Evolutionary conservation across 2,888 invertebrate species (phyloP), one percentile per base, ranked within the genome.

Genomic region (Ichneumoninae sp.): DNA sequence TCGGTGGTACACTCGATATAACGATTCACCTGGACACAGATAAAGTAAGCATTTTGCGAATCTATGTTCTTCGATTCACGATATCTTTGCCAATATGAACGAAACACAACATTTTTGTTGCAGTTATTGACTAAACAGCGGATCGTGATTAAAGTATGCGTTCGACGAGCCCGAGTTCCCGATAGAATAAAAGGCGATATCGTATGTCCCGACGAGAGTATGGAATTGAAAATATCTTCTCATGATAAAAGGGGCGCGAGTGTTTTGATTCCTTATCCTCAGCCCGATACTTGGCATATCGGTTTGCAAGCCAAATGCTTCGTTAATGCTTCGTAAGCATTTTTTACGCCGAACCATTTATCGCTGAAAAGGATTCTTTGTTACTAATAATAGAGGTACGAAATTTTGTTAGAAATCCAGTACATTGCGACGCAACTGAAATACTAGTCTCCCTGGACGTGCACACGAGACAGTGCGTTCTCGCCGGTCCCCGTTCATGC

Each of bases 1-100:
- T 94, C 82, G 94, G 94, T 30, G 94, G 94, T 52, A 94, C 94
- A 4, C 91, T 95, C 1, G 93, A 93, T 71, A 93, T 94, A 80
- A 90, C 90, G 52, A 88, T 93, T 70, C 92, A 92, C 86, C 89
- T 94, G 60, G 93, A 94, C 87, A 87, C 92, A 62, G 90, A 93
- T 81, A 86, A 94, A 88, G 94, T 94, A 91, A 86, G 83, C 44
- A 54, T 54, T n/a, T 50, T 52, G 3, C 16, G 10, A 8, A 36
- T 68, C 26, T 70, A 33, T 2, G 13, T 30, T 60, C 65, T 47
- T 13, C 2, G n/a, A 47, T 16, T 16, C 44, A 16, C 13, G 5
- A 47, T 16, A 3, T 47, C 3, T 47, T 16, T 47, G 16, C 44
- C 3, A 47, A 47, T 16, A 47, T 47, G 44, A 47, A 16, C 44